Conservation (phyloP, 2,113 vertebrate genomes). For the Limanda limanda region DNA sequence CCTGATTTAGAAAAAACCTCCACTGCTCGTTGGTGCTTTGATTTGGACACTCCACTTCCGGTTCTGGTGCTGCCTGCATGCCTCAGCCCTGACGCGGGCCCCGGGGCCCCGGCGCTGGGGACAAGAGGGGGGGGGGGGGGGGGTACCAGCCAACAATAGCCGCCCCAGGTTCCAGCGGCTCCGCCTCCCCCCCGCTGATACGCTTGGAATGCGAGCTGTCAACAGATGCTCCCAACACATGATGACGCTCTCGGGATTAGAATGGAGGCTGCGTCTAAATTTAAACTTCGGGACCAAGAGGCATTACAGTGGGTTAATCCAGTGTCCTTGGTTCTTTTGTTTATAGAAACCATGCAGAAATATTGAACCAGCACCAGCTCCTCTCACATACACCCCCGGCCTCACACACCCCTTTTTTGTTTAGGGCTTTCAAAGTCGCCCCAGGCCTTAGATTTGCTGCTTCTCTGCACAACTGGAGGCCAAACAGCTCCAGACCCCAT, state of each 20-base stretch:
- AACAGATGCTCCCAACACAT: conserved; percentile 94
- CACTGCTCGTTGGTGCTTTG: not conserved
- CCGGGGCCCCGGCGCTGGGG: not conserved
- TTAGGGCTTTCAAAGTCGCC: conserved; percentile 60
- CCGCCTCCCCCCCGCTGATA: conserved; percentile 86
- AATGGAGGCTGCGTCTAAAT: conserved; percentile 91
- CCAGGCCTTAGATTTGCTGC: conserved; percentile 31
- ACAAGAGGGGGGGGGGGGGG: not conserved
- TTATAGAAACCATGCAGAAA: conserved; percentile 74
- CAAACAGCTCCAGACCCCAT: not conserved
- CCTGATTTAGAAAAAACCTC: too few relatives aligned
- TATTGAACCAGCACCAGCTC: conserved; percentile 51
- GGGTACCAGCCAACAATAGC: conserved; percentile 85
- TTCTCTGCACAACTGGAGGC: conserved; percentile 47
- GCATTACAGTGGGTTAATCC: conserved; percentile 86
- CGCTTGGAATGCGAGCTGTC: conserved; percentile 93
- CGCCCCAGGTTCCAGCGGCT: conserved; percentile 67
- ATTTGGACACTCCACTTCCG: conserved; percentile 7
- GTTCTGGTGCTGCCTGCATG: not conserved
- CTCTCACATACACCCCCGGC: conserved; percentile 61
- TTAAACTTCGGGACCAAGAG: conserved; percentile 86
- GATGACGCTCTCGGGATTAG: conserved; percentile 91
- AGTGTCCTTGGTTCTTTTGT: conserved; percentile 83
- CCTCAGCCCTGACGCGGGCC: not conserved
- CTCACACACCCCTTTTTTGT: conserved; percentile 27